These are phyloP conservation scores for Hycleus cichorii DNA, from an alignment of 1,140 invertebrate genomes.

Conservation along the genomic window DNA sequence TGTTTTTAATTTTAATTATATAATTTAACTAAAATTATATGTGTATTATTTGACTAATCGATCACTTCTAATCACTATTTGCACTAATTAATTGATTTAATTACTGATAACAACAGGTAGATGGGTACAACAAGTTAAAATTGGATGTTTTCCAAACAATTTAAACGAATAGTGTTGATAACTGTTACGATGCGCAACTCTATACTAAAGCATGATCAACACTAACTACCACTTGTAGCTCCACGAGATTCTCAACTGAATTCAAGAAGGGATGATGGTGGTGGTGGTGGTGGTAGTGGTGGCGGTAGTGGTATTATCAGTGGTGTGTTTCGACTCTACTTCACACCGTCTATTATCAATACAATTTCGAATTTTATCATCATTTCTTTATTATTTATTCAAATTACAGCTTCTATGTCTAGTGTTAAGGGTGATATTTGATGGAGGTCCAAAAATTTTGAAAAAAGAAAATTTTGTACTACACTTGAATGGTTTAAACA, in stretches of 20 bases:
- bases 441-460: not conserved
- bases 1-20: not conserved
- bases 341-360: not conserved
- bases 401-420: no score
- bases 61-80: not conserved
- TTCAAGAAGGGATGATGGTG: not conserved
- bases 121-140: not conserved
- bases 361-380: not conserved
- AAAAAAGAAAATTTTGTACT: not conserved
- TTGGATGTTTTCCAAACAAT: not conserved
- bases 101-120: not conserved
- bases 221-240: conserved; percentile 20
- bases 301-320: not conserved
- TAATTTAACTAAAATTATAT: not conserved
- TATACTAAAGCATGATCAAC: conserved; percentile 14
- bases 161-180: not conserved
- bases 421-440: no score
- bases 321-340: no score
- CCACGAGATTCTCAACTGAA: not conserved
- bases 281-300: not conserved
- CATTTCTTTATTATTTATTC: not conserved
- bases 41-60: not conserved
- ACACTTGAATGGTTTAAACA: conserved; percentile 1
- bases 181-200: conserved; percentile 16
- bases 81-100: not conserved